A percentile compares a stretch with the other conserved stretches of the same genome.
Conservation (phyloP, 2,888 invertebrate species). For the Lasioglossum lativentre region DNA sequence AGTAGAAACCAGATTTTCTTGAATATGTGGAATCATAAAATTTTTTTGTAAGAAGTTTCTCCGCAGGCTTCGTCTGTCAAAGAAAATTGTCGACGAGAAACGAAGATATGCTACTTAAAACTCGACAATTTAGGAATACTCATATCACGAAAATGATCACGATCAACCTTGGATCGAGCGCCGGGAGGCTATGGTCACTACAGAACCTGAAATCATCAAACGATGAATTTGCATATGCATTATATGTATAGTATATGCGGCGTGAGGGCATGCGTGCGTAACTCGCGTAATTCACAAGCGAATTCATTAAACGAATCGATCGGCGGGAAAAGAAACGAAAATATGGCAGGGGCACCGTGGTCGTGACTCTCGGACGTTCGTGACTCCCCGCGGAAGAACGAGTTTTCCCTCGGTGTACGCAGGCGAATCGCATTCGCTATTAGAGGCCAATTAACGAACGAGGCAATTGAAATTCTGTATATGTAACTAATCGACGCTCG, state of each 20-base stretch:
- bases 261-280: constrained; percentile 30
- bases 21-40: too few species aligned
- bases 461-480: constrained; percentile 61
- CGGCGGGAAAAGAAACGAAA: constrained; percentile 41
- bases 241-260: neutral
- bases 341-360: constrained; percentile 26
- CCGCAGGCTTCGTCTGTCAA: too few species aligned
- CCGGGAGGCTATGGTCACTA: neutral
- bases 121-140: neutral
- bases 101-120: neutral
- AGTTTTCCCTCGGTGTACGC: constrained; percentile 49
- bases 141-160: neutral
- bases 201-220: constrained; percentile 30
- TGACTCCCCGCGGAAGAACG: constrained; percentile 46
- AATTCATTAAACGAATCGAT: constrained; percentile 60
- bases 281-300: constrained; percentile 41
- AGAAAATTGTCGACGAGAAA: too few species aligned
- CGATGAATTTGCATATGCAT: constrained; percentile 7
- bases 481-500: constrained; percentile 41
- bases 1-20: too few species aligned
- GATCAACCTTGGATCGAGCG: neutral
- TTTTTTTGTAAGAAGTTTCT: too few species aligned
- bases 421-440: constrained; percentile 42
- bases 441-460: constrained; percentile 62
- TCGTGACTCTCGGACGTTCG: constrained; percentile 54